phyloP scores from a whole-genome alignment of 1,140 invertebrate genomes.

The Argopecten irradians region DNA sequence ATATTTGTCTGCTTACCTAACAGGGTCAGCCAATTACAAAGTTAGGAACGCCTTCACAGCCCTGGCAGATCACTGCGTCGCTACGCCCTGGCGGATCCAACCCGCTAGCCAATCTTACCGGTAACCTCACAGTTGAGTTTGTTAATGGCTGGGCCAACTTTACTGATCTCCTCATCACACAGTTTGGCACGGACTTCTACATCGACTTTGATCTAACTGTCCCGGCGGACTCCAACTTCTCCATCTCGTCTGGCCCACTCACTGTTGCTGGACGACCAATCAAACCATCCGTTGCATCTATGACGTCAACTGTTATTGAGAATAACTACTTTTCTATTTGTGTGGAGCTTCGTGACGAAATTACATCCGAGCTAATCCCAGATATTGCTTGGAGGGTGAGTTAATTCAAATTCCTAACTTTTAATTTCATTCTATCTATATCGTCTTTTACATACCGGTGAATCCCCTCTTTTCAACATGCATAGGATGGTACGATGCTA shows the following conservation, averaged over 20 bases:
- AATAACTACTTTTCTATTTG: slow-evolving; percentile 29
- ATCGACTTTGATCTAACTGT: slow-evolving; percentile 56
- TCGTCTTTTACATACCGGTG: too few relatives aligned
- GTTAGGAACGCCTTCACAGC: slow-evolving; percentile 46
- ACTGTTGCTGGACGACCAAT: slow-evolving; percentile 40
- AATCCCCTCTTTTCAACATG: too few relatives aligned
- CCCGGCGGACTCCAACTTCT: slow-evolving; percentile 52
- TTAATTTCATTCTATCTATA: background rate
- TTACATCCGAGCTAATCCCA: slow-evolving; percentile 33
- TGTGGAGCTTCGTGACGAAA: slow-evolving; percentile 50
- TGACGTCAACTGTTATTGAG: slow-evolving; percentile 29
- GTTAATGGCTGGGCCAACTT: slow-evolving; percentile 61
- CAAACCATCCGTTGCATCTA: slow-evolving; percentile 29
- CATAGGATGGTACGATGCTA: too few relatives aligned
- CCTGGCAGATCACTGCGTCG: slow-evolving; percentile 58
- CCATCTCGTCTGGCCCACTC: slow-evolving; percentile 30
- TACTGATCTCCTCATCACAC: slow-evolving; percentile 54
- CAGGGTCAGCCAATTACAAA: slow-evolving; percentile 51
- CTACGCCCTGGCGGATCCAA: slow-evolving; percentile 41
- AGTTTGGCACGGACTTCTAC: slow-evolving; percentile 56
- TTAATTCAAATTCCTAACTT: background rate
- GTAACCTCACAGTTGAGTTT: slow-evolving; percentile 51
- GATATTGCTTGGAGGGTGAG: slow-evolving; percentile 63
- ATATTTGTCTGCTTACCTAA: background rate
- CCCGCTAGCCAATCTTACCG: slow-evolving; percentile 40